Evolutionary conservation across 2,113 vertebrate species (phyloP).

Genomic region (Paradoxurus hermaphroditus): DNA sequence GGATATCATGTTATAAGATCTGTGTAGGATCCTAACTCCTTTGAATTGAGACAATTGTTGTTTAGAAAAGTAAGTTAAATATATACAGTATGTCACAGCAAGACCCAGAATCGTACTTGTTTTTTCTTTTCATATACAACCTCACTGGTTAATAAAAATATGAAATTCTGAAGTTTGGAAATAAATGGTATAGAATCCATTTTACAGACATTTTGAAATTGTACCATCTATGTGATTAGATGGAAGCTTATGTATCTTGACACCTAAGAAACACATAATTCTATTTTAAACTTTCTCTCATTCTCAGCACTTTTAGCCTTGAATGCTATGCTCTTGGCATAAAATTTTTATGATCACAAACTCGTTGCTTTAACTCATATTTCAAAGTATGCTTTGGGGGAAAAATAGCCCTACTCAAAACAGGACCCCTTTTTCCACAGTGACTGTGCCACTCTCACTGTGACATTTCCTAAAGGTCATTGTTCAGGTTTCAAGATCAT

Average conservation of each 20-base stretch:
- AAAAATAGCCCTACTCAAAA: neutral
- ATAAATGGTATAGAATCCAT: neutral
- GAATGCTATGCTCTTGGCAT: neutral
- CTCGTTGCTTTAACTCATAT: neutral
- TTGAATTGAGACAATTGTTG: neutral
- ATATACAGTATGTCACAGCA: neutral
- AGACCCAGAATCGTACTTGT: neutral
- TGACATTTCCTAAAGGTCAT: neutral
- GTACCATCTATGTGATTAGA: neutral
- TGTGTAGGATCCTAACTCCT: neutral
- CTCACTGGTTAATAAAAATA: conserved; percentile 9
- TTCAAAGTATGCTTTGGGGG: neutral
- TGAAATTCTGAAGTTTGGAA: conserved; percentile 1
- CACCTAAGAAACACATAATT: conserved; percentile 7
- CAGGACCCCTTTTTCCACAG: neutral
- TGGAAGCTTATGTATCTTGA: neutral
- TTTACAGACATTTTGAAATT: neutral
- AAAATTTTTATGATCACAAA: neutral
- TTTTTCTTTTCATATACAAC: neutral
- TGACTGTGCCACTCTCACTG: neutral
- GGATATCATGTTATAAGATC: accelerated
- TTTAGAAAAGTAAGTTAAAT: neutral
- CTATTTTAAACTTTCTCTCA: conserved; percentile 11
- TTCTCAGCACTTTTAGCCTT: conserved; percentile 37
- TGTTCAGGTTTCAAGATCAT: neutral